Percentiles rank a stretch among this genome's conserved stretches.
Evolutionary conservation across 2,113 vertebrate species (phyloP).

Genomic region (Meleagris gallopavo): DNA sequence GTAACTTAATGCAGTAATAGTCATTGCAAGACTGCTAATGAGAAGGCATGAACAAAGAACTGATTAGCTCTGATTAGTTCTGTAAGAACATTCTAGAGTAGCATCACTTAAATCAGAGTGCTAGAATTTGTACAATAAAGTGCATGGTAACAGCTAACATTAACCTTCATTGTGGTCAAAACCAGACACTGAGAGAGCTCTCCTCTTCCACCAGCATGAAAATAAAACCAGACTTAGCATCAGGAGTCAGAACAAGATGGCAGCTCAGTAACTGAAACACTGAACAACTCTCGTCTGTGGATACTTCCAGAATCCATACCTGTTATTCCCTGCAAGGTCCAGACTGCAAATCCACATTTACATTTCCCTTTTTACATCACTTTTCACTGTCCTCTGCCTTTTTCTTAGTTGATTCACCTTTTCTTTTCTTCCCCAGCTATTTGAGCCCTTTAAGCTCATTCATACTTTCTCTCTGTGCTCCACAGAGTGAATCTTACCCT

Average conservation of each 20-base stretch:
- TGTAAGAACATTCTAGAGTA: background rate
- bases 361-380: slow-evolving; percentile 1
- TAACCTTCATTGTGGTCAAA: background rate
- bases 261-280: background rate
- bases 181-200: background rate
- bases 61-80: background rate
- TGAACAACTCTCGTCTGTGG: background rate
- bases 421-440: background rate
- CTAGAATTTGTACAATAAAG: background rate
- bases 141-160: background rate
- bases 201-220: background rate
- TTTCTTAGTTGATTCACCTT: background rate
- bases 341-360: background rate
- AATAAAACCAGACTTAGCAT: background rate
- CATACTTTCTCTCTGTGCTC: background rate
- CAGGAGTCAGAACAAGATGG: background rate
- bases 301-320: background rate
- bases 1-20: background rate
- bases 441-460: slow-evolving; percentile 3
- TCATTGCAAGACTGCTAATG: background rate
- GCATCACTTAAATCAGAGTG: background rate
- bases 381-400: background rate
- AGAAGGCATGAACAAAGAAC: background rate
- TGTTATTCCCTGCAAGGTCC: background rate
- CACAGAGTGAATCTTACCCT: slow-evolving; percentile 22